These are phyloP conservation scores for Tetragonula clypearis DNA, from an alignment of 1,140 invertebrate species.

Conservation along the genomic window DNA sequence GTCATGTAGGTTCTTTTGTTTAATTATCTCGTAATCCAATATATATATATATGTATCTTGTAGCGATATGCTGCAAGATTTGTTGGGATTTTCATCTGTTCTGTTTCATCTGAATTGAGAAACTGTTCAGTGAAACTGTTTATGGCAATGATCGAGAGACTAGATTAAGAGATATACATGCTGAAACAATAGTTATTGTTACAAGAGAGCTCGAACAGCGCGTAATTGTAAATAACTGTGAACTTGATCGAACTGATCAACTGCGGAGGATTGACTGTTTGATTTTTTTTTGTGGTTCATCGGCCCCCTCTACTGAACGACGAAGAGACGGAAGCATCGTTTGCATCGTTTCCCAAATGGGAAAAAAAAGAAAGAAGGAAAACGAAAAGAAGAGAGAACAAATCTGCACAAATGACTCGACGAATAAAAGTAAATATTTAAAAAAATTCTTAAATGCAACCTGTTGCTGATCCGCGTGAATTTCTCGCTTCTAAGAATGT, in stretches of 20 bases:
- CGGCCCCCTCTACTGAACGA: slow-evolving; percentile 24
- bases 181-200: not conserved
- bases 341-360: slow-evolving; percentile 9
- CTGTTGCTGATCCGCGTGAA: slow-evolving; percentile 7
- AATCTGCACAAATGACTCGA: slow-evolving; percentile 53
- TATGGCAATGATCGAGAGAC: not conserved
- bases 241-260: not conserved
- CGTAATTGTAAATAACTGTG: slow-evolving; percentile 27
- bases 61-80: not conserved
- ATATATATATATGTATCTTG: not conserved
- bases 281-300: not conserved
- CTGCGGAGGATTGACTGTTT: slow-evolving; percentile 20
- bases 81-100: not conserved
- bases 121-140: not conserved
- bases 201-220: not conserved
- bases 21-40: not conserved
- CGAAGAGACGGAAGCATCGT: not conserved
- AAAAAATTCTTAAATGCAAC: slow-evolving; percentile 24
- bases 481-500: not conserved
- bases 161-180: not conserved
- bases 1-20: not conserved
- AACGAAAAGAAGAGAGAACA: not conserved
- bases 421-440: slow-evolving; percentile 48
- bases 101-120: too few species aligned
- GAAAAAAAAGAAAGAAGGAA: too few species aligned